phyloP scores from a whole-genome alignment of 2,113 vertebrate species.

The Gracilinanus agilis region DNA sequence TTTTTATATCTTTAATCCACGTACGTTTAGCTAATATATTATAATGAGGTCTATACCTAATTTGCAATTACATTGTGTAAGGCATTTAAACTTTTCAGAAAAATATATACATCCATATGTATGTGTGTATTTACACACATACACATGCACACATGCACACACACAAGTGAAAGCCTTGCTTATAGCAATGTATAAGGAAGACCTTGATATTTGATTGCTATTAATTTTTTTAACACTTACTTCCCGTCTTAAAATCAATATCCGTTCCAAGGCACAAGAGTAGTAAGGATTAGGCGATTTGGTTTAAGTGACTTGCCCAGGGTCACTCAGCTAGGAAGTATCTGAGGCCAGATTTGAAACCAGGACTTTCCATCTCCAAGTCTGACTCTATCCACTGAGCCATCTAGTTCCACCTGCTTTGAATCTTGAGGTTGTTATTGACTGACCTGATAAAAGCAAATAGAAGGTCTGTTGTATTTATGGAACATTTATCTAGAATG shows the following conservation, averaged over 20 bases:
- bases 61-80: not conserved
- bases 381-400: no score
- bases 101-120: no score
- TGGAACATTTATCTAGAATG: not conserved
- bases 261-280: no score
- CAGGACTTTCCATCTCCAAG: no score
- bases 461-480: not conserved
- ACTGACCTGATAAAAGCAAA: not conserved
- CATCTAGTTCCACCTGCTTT: no score
- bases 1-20: not conserved
- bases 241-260: no score
- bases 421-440: not conserved
- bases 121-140: no score
- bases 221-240: no score
- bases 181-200: not conserved
- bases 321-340: no score
- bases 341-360: no score
- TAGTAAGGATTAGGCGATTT: no score
- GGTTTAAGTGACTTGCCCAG: no score
- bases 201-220: not conserved
- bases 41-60: not conserved
- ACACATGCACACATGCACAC: not conserved
- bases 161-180: not conserved
- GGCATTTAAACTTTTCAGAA: not conserved
- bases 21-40: not conserved